phyloP scores from a whole-genome alignment of 2,888 invertebrate species.

The Ptycholaimellus sp. region DNA sequence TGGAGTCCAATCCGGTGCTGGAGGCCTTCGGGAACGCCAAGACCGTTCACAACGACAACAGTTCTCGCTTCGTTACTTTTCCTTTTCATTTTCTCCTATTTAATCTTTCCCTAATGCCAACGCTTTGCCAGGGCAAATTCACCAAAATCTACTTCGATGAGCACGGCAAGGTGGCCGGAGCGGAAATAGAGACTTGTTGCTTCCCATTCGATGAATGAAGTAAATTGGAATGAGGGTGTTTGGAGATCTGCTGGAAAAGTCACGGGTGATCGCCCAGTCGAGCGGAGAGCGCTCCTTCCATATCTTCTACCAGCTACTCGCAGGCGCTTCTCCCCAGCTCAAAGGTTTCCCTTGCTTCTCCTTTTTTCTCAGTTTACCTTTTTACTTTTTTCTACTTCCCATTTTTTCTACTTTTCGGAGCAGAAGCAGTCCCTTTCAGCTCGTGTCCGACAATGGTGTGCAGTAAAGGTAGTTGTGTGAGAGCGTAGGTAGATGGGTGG shows the following conservation, averaged over 20 bases:
- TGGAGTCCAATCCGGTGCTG: slow-evolving; percentile 11
- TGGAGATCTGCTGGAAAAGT: slow-evolving; percentile 27
- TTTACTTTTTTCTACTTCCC: too few species aligned
- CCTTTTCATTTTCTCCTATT: background rate
- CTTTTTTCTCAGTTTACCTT: too few species aligned
- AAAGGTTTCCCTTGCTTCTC: background rate
- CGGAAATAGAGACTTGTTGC: slow-evolving; percentile 20
- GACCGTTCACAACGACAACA: slow-evolving; percentile 20
- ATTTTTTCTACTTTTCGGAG: too few species aligned
- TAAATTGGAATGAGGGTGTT: too few species aligned
- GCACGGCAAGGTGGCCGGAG: slow-evolving; percentile 13
- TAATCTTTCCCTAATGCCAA: too few species aligned
- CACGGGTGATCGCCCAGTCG: slow-evolving; percentile 40
- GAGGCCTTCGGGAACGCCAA: slow-evolving; percentile 23
- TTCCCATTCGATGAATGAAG: too few species aligned
- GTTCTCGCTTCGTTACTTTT: slow-evolving; percentile 17
- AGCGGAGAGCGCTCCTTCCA: slow-evolving; percentile 42
- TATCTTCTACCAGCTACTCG: slow-evolving; percentile 41
- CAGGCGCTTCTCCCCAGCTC: slow-evolving; percentile 8
- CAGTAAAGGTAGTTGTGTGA: too few species aligned
- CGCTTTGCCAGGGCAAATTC: slow-evolving; percentile 25
- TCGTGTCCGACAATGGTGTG: too few species aligned
- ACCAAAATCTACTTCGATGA: slow-evolving; percentile 18
- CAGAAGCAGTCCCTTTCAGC: too few species aligned
- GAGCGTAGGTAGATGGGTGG: too few species aligned